A percentile compares a stretch with the other conserved stretches of the same genome.
These are phyloP conservation scores for Amphipyra tragopoginis DNA, from an alignment of 2,888 invertebrate genomes.

Conservation along the genomic window DNA sequence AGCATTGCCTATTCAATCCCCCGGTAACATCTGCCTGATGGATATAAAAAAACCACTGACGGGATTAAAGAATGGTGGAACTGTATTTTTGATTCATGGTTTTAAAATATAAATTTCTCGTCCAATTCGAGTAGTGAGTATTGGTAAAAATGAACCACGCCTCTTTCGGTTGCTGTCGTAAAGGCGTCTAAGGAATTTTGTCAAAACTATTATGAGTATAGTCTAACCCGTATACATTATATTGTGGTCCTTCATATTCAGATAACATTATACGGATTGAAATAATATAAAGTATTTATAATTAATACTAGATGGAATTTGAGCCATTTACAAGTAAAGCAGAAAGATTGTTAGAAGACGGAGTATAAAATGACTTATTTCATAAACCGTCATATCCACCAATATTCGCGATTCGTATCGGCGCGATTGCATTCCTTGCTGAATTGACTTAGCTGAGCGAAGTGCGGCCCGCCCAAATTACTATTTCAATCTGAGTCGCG, in stretches of 20 bases:
- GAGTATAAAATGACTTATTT: too few relatives aligned
- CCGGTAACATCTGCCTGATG: conserved; percentile 82
- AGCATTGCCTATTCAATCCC: conserved; percentile 87
- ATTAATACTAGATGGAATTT: too few relatives aligned
- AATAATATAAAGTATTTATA: too few relatives aligned
- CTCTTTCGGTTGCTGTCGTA: neutral
- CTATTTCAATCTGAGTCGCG: conserved; percentile 76
- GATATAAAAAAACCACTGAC: conserved; percentile 59
- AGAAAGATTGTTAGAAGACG: too few relatives aligned
- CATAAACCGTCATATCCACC: conserved; percentile 8
- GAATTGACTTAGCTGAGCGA: conserved; percentile 77
- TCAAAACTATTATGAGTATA: too few relatives aligned
- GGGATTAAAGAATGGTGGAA: conserved; percentile 30
- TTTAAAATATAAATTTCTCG: conserved; percentile 17
- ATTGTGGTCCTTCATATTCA: too few relatives aligned
- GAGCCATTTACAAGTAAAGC: too few relatives aligned
- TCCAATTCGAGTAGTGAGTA: neutral
- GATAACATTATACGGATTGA: too few relatives aligned
- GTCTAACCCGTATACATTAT: too few relatives aligned
- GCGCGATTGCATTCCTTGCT: conserved; percentile 43
- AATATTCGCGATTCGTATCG: conserved; percentile 39
- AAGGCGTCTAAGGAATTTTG: too few relatives aligned
- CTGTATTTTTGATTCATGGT: conserved; percentile 38
- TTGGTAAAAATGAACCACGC: neutral
- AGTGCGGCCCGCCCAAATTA: conserved; percentile 81